Evolutionary conservation across 1,140 invertebrate genomes (phyloP).

Genomic region (Pantala flavescens): DNA sequence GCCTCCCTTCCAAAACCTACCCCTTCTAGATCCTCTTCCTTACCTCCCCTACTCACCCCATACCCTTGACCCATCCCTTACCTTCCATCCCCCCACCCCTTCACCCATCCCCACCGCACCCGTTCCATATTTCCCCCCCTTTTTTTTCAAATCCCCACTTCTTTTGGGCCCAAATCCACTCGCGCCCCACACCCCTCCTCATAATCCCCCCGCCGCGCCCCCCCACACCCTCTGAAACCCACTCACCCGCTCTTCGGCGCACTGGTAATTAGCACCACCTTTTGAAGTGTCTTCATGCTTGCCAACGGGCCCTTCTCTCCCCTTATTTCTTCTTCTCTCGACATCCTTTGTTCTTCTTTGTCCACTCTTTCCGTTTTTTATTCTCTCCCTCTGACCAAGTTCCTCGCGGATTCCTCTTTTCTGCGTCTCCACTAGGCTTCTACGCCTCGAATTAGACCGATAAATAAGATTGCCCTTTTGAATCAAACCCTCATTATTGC

Average conservation of each 20-base stretch:
- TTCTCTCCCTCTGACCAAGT: not conserved
- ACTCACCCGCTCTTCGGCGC: not conserved
- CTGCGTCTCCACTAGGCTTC: not conserved
- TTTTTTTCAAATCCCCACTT: not conserved
- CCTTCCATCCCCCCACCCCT: too few relatives aligned
- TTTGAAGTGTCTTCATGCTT: slow-evolving; percentile 9
- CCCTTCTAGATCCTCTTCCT: too few relatives aligned
- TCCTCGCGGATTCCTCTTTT: not conserved
- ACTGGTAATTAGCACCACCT: slow-evolving; percentile 1
- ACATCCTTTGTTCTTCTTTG: too few relatives aligned
- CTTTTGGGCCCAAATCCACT: not conserved
- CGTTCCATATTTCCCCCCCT: not conserved
- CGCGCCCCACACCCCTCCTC: not conserved
- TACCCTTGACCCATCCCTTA: too few relatives aligned
- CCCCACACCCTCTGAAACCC: not conserved
- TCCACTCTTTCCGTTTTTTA: not conserved
- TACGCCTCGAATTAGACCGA: too few relatives aligned
- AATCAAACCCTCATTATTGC: too few relatives aligned
- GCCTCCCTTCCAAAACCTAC: not conserved
- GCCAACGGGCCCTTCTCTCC: not conserved
- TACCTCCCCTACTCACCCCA: too few relatives aligned
- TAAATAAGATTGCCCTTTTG: too few relatives aligned
- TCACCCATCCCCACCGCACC: not conserved
- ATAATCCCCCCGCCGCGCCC: not conserved
- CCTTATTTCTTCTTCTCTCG: not conserved